Conservation (phyloP, 1,140 invertebrate genomes). For the Chironomus striatipennis region DNA sequence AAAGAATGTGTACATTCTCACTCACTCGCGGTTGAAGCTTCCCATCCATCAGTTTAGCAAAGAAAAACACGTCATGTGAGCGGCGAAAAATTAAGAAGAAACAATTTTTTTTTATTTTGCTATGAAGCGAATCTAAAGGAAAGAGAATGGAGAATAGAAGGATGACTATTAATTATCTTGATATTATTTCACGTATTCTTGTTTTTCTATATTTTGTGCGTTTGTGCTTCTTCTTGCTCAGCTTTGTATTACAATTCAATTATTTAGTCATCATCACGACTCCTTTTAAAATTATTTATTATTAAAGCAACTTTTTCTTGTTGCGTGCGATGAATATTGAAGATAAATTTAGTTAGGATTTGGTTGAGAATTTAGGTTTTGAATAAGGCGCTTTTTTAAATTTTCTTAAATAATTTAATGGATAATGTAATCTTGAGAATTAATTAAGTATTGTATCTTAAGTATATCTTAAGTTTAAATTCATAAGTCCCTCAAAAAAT, state of each 20-base stretch:
- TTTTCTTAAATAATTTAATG: too few relatives aligned
- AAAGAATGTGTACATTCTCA: background rate
- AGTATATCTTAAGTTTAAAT: too few relatives aligned
- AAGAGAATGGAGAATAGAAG: constrained; percentile 10
- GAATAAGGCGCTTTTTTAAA: too few relatives aligned
- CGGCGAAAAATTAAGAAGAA: background rate
- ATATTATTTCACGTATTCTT: background rate
- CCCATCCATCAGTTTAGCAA: constrained; percentile 16
- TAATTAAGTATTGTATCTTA: too few relatives aligned
- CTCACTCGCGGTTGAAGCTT: background rate
- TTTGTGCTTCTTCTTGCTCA: background rate
- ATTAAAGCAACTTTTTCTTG: too few relatives aligned
- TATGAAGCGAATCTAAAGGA: background rate
- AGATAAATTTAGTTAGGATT: too few relatives aligned
- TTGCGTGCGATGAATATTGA: too few relatives aligned
- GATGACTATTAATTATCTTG: constrained; percentile 17
- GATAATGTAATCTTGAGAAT: too few relatives aligned
- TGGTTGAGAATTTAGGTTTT: too few relatives aligned
- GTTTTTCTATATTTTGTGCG: background rate
- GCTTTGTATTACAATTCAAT: background rate
- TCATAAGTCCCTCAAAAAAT: too few relatives aligned
- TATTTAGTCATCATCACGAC: background rate
- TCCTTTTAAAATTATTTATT: too few relatives aligned
- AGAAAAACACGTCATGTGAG: constrained; percentile 4
- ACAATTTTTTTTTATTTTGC: background rate